Evolutionary conservation across 2,888 invertebrate species (phyloP).

Genomic region (Chrysolina haemoptera): DNA sequence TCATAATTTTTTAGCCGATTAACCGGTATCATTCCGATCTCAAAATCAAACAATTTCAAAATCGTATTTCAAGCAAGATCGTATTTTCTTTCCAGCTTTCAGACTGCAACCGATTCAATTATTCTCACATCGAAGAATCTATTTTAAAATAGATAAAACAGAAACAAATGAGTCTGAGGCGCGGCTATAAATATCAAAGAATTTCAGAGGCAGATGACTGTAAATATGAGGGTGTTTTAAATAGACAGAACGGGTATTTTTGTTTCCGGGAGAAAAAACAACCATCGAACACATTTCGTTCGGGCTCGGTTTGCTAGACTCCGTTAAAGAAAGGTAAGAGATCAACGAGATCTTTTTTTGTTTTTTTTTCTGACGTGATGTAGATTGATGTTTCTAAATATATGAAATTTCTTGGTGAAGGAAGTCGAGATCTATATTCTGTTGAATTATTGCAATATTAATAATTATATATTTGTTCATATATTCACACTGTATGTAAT

Average conservation of each 20-base stretch:
- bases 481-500: too few relatives aligned
- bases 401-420: background rate
- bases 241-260: constrained; percentile 47
- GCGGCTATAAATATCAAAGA: constrained; percentile 48
- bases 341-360: background rate
- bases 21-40: too few relatives aligned
- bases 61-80: too few relatives aligned
- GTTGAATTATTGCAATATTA: too few relatives aligned
- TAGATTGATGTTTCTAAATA: too few relatives aligned
- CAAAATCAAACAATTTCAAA: too few relatives aligned
- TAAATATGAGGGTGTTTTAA: constrained; percentile 51
- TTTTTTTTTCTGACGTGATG: background rate
- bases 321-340: background rate
- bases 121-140: constrained; percentile 28
- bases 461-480: too few relatives aligned
- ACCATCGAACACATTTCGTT: constrained; percentile 15
- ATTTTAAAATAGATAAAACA: constrained; percentile 49
- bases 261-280: constrained; percentile 47
- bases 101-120: constrained; percentile 15
- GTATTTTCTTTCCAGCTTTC: constrained; percentile 9
- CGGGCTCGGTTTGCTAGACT: background rate
- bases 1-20: too few relatives aligned
- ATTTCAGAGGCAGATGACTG: constrained; percentile 51
- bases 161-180: constrained; percentile 45
- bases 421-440: too few relatives aligned